A percentile compares a stretch with the other conserved stretches of the same genome.
These are phyloP conservation scores for Cercopithecus neglectus DNA, from an alignment of 2,797 vertebrate species.

Conservation along the genomic window DNA sequence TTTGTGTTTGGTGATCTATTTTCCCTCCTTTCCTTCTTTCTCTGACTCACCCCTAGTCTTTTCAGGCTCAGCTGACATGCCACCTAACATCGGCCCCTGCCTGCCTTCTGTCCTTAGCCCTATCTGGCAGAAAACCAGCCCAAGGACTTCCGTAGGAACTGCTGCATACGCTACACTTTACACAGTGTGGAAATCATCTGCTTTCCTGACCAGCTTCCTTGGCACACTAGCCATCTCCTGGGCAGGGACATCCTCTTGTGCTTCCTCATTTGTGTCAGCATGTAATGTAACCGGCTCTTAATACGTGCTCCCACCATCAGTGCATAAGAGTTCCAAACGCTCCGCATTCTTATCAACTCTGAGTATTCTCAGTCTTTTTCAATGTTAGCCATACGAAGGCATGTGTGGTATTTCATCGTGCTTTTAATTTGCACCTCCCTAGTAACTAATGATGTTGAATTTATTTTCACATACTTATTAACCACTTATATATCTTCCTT, in stretches of 20 bases:
- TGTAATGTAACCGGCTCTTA: neutral
- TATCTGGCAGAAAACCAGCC: neutral
- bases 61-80: neutral
- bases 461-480: neutral
- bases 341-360: neutral
- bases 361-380: neutral
- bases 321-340: neutral
- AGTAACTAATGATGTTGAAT: neutral
- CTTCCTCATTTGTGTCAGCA: neutral
- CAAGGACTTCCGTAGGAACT: rapidly evolving
- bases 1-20: neutral
- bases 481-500: neutral
- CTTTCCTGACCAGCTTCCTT: neutral
- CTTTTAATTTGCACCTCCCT: neutral
- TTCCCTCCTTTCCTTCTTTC: neutral
- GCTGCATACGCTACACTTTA: neutral
- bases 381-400: neutral
- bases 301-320: neutral
- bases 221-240: neutral
- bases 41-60: neutral
- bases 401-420: neutral
- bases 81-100: neutral
- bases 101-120: neutral
- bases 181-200: rapidly evolving
- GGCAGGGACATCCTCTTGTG: neutral